phyloP scores from a whole-genome alignment of 1,140 invertebrate species.

The Nixonia krombeini region DNA sequence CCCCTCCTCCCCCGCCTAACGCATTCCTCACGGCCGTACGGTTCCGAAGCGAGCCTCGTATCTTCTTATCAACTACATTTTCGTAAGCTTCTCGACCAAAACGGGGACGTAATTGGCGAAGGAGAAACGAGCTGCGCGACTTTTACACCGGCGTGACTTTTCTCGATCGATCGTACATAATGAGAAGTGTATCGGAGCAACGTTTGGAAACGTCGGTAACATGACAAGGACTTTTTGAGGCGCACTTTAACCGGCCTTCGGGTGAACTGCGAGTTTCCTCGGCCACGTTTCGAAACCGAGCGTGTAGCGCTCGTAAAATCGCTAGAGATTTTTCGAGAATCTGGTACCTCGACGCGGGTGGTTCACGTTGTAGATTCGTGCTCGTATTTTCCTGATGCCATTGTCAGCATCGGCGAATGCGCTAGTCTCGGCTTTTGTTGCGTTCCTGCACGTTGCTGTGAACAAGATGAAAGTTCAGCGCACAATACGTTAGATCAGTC shows the following conservation, averaged over 20 bases:
- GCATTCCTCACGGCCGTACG: constrained; percentile 30
- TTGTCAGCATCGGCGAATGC: not conserved
- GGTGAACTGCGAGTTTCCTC: not conserved
- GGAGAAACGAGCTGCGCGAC: too few relatives aligned
- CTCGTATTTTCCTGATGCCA: not conserved
- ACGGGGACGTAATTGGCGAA: too few relatives aligned
- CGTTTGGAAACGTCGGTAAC: too few relatives aligned
- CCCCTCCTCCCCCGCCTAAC: constrained; percentile 7
- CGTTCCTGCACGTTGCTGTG: not conserved
- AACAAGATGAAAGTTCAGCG: not conserved
- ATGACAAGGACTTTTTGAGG: too few relatives aligned
- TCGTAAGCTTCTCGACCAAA: constrained; percentile 2
- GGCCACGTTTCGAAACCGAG: not conserved
- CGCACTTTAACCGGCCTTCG: too few relatives aligned
- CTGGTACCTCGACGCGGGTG: constrained; percentile 29
- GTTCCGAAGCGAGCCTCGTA: constrained; percentile 34
- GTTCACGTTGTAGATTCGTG: not conserved
- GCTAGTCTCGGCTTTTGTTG: not conserved
- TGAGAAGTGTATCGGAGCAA: too few relatives aligned
- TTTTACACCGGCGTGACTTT: too few relatives aligned
- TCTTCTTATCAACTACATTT: constrained; percentile 34
- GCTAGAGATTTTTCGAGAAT: constrained; percentile 12
- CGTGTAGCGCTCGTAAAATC: not conserved
- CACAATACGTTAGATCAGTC: not conserved
- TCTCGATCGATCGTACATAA: too few relatives aligned